A percentile compares a stretch with the other conserved stretches of the same genome.
These are phyloP conservation scores for Lithophane semibrunnea DNA, from an alignment of 2,888 invertebrate species.

Conservation along the genomic window DNA sequence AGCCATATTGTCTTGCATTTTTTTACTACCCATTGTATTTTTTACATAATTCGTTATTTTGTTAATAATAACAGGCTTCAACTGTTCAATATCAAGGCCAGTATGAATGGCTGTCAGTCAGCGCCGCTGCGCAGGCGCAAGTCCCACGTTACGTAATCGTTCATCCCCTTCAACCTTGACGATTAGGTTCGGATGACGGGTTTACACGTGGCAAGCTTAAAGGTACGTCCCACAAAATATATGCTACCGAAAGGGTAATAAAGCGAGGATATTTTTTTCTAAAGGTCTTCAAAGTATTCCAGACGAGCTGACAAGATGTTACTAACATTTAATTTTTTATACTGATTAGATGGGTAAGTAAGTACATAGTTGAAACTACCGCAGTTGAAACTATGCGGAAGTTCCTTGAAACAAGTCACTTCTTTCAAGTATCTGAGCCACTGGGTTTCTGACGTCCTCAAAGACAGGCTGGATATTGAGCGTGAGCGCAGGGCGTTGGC, in stretches of 20 bases:
- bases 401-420: too few relatives aligned
- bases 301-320: neutral
- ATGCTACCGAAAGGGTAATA: neutral
- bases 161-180: conserved; percentile 72
- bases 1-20: neutral
- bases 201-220: conserved; percentile 73
- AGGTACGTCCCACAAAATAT: conserved; percentile 45
- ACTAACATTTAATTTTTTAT: neutral
- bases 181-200: conserved; percentile 72
- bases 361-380: too few relatives aligned
- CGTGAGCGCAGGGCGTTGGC: too few relatives aligned
- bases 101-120: conserved; percentile 46
- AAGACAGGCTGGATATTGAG: too few relatives aligned
- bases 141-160: conserved; percentile 46
- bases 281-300: neutral
- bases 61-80: conserved; percentile 13
- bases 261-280: neutral
- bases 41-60: conserved; percentile 6
- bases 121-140: conserved; percentile 52
- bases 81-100: conserved; percentile 36
- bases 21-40: neutral
- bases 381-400: too few relatives aligned
- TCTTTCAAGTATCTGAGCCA: too few relatives aligned
- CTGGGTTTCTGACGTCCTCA: too few relatives aligned
- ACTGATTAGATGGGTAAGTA: neutral